Percentiles rank a stretch among this genome's conserved stretches.
phyloP scores from a whole-genome alignment of 2,113 vertebrate species.

The Megatriorchis doriae region DNA sequence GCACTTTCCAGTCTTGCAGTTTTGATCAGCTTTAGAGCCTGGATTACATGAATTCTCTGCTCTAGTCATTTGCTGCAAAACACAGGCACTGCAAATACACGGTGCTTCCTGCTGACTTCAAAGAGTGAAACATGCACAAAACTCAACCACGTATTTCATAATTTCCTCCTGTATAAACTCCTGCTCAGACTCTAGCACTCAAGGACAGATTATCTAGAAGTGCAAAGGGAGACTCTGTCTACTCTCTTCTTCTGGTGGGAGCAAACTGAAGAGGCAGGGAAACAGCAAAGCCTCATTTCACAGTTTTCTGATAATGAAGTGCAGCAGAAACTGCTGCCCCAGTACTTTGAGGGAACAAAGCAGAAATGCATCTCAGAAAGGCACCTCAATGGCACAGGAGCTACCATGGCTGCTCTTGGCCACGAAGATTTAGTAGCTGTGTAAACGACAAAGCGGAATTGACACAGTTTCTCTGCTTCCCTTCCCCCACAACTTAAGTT shows the following conservation, averaged over 20 bases:
- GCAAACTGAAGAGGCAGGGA: neutral
- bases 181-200: neutral
- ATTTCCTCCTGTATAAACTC: neutral
- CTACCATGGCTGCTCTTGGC: neutral
- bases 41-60: neutral
- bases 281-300: neutral
- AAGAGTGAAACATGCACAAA: neutral
- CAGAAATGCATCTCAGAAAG: neutral
- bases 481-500: neutral
- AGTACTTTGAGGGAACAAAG: neutral
- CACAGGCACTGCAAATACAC: neutral
- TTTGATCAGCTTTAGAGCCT: neutral
- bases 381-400: neutral
- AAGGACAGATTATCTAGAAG: neutral
- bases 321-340: neutral
- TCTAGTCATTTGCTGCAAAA: neutral
- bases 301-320: neutral
- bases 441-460: neutral
- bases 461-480: neutral
- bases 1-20: neutral
- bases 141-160: neutral
- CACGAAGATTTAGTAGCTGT: neutral
- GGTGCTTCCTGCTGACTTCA: neutral
- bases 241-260: neutral
- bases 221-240: neutral